Base-by-base conservation (phyloP, 1,140 invertebrate genomes). In the Pararge aegeria region DNA sequence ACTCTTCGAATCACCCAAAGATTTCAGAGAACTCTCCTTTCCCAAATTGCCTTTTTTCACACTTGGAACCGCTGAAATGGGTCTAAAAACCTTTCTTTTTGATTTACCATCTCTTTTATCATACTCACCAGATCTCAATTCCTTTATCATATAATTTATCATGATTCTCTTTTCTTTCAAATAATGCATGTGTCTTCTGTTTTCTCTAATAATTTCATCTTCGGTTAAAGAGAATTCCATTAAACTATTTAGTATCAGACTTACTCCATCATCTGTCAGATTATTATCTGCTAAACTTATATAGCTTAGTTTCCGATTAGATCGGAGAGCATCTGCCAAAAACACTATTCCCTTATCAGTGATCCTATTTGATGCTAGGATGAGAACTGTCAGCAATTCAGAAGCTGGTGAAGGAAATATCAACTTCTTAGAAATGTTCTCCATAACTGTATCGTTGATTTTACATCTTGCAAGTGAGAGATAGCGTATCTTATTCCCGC, bases 281-380 rank as follows among this genome's bases (percentile, higher is more conserved):
- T 60, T 56, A 40, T 87, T 87, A 51, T 66, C 70, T 7, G 78
- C 64, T 57, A 87, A 49, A 66, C 81, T 87, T 21, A 87, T 51
- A 50, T 80, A 87, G 12, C 55, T 49, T 6, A 87, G 37, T 20
- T 66, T 55, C 61, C 76, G 68, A 56, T 87, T 87, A 1, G 70
- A 58, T 50, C 79, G 61, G 20, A 87, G 55, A 2, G 70, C 65
- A 12, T 76, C 46, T 12, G 65, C 80, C 54, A 87, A 50, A 50
- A 46, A 60, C 37, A 58, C 70, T 0, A 64, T 73, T 9, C 84
- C 84, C 15, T 46, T 9, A 65, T 87, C 76, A 5, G 80, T 78
- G n/a, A 87, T 80, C 57, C 52, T 70, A 49, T 87, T 87, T 1
- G 70, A 72, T 12, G 80, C 72, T 19, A 87, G 59, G 68, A 83